Evolutionary conservation across 2,113 vertebrate species (phyloP), one percentile per base, ranked within the genome.

Genomic region (Centropus bengalensis): DNA sequence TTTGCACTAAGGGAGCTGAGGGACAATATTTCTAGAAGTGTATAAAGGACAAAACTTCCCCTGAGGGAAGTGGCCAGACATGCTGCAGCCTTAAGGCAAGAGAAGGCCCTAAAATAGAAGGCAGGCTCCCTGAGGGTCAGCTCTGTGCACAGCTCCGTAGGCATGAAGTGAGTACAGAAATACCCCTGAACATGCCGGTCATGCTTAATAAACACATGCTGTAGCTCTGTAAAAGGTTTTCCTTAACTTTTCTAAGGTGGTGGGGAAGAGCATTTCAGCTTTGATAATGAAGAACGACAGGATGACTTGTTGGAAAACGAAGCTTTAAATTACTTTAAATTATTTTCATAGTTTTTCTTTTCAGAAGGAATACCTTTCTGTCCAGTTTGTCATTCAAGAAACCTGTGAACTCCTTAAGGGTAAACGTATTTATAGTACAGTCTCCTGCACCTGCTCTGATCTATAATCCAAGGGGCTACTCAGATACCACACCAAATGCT

Each of bases 371-470:
- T 27, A 40, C 55, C 7, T 82, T 94, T 88, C 67, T 95, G 51
- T 56, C 89, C 4, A 2, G 51, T 93, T 93, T 75, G 88, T 88
- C 55, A 71, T 89, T 93, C 52, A 86, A 96, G 84, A 89, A 81
- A 30, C 55, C 6, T 81, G 91, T 91, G 82, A 97, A 96, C 96
- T 97, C 95, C 97, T 98, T 98, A 96, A 96, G 97, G 94, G 94
- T 62, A 93, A 47, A 58, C 52, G 89, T 99, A 99, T 99, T 98
- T 99, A 98, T 99, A 99, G 98, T 64, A 64, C 44, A 59, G 91
- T 91, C 97, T 97, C 97, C 97, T 97, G 97, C 99, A 99, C 98
- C 99, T 99, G 99, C 97, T 96, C 74, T 97, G 94, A 97, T 98
- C 98, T 98, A 92, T 99, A 98, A 98, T 93, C 91, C 14, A 82